Evolutionary conservation across 2,113 vertebrate genomes (phyloP), one percentile per base, ranked within the genome.

Genomic region (Pandion haliaetus): DNA sequence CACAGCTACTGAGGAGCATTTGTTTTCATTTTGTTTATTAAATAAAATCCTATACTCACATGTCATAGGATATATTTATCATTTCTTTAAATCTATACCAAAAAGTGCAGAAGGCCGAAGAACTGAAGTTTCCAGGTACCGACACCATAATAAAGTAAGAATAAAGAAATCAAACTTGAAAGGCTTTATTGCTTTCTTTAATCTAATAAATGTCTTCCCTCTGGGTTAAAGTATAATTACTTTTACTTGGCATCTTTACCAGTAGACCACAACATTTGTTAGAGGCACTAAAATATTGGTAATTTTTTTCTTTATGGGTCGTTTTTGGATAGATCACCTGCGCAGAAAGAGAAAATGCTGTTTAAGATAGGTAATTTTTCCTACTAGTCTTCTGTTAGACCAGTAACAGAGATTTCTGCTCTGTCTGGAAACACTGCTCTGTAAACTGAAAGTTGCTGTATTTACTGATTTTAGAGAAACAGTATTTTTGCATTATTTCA

Each of bases 211-310:
- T 28, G 2, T 52, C 17, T 78, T 86, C 34, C 21, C 70, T 44
- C 17, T 24, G 10, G 3, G 3, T 67, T 67, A 45, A 50, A 78
- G 8, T 29, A 5, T 12, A 32, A 25, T 72, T 65, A 34, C 54
- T 87, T 81, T 47, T 23, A 17, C 13, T 58, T 45, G 15, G 2
- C 2, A 4, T 54, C 28, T 79, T 93, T 76, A 72, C 12, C 11
- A 31, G 28, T 17, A 26, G 38, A 66, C 32, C 17, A n/a, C 0
- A 0, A 10, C 0, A 4, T 32, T 34, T 44, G 6, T n/a, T 58
- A 23, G 58, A 89, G 21, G 9, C 20, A 45, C 16, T 74, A 34
- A 66, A 67, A 55, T 24, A 29, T 6, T 17, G 13, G 13, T 31
- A 49, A 17, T 17, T 77, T 67, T 67, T 77, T 86, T 9, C 26